phyloP scores from a whole-genome alignment of 1,140 invertebrate species.

The Ganaspis sp. region DNA sequence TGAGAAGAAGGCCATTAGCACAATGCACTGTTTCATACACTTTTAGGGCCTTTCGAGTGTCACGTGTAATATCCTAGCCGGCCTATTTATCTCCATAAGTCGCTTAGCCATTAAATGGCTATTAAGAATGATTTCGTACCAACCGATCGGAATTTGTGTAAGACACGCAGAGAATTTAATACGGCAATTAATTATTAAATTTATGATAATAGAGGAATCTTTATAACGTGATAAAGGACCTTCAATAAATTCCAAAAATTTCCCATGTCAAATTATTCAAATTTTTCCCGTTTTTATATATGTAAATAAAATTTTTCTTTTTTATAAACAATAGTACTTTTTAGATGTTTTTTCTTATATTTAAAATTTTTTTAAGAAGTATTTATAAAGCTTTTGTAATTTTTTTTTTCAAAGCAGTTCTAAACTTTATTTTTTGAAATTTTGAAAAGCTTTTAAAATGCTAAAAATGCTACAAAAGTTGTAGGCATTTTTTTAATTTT shows the following conservation, averaged over 20 bases:
- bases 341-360: no score
- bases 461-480: no score
- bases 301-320: neutral
- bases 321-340: no score
- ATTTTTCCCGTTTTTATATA: neutral
- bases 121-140: constrained; percentile 3
- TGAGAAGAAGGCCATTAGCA: neutral
- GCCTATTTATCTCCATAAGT: constrained; percentile 13
- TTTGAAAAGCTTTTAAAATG: no score
- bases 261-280: neutral
- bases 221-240: neutral
- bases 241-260: neutral
- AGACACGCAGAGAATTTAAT: constrained; percentile 5
- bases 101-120: neutral
- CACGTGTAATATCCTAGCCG: neutral
- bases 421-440: no score
- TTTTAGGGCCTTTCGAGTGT: neutral
- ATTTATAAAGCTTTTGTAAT: no score
- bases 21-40: constrained; percentile 25
- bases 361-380: no score
- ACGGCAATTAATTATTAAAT: neutral
- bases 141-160: constrained; percentile 4
- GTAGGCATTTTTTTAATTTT: no score
- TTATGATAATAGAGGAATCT: neutral
- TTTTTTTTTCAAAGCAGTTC: no score